Evolutionary conservation across 2,797 vertebrate genomes (phyloP), one percentile per base, ranked within the genome.

Genomic region (Schizopygopsis pylzovi): DNA sequence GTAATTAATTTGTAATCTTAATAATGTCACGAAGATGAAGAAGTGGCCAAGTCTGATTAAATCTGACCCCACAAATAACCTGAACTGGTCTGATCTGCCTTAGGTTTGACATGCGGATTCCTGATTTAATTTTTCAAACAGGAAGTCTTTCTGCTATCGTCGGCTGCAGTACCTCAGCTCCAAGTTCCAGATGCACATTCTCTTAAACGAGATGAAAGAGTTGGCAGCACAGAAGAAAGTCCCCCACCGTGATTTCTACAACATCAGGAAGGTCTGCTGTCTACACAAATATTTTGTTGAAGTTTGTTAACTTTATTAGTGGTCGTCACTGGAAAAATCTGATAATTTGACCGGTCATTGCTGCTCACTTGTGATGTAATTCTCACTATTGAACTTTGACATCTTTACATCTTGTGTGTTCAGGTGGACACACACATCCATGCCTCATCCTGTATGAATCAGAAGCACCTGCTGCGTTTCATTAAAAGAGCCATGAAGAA

Each of bases 351-450:
- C 18, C 25, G 37, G 5, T 76, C 33, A 33, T 33, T 33, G 0
- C 33, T 33, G 33, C 33, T 33, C 33, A 33, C 33, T 33, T 33
- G 33, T 33, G 33, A 33, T 33, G 33, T 33, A 33, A 33, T 33
- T 33, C 33, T 33, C 41, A 49, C 20, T 49, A 52, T 82, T 63
- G 49, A 22, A 20, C 8, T 43, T 79, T 63, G 0, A 45, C 12
- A 13, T 54, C 2, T 79, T 63, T 0, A 45, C 12, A 13, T 54
- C 0, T 67, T n/a, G 39, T 33, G n/a, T 16, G 4, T 16, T 59
- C 84, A 97, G 97, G 97, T 97, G 88, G 97, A 97, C 91, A 97
- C 97, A 0, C 97, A 97, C 56, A 97, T 97, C 92, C 97, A 97
- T 0, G 97, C 97, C 4, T 96, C 97, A 0, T 96, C 96, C 89